phyloP scores from a whole-genome alignment of 2,888 invertebrate species.

The Mythimna impura region DNA sequence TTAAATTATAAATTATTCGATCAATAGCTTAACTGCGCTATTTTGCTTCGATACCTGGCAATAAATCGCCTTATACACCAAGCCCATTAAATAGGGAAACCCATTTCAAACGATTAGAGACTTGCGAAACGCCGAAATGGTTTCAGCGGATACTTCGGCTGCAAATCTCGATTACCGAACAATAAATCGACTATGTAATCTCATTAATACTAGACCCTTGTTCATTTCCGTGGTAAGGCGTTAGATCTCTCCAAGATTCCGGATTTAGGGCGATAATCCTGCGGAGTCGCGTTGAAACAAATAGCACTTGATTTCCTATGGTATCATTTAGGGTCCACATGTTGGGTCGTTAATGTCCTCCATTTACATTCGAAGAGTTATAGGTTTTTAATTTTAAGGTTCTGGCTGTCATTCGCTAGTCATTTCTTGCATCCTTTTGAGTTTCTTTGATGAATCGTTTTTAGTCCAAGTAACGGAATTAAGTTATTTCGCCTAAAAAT shows the following conservation, averaged over 20 bases:
- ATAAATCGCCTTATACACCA: constrained; percentile 63
- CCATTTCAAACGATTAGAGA: constrained; percentile 70
- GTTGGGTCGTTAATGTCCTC: constrained; percentile 25
- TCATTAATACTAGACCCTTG: constrained; percentile 72
- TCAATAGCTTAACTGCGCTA: constrained; percentile 36
- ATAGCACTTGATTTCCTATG: constrained; percentile 47
- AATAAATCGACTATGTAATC: constrained; percentile 75
- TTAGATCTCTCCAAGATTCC: constrained; percentile 43
- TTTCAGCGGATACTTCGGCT: constrained; percentile 61
- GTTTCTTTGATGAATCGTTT: background rate
- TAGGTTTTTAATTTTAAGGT: constrained; percentile 12
- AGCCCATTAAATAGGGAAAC: constrained; percentile 55
- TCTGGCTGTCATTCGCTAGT: background rate
- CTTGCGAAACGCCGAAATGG: constrained; percentile 60
- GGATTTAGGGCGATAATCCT: constrained; percentile 43
- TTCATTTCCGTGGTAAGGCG: constrained; percentile 56
- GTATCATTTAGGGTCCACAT: constrained; percentile 27
- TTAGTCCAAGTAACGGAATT: background rate
- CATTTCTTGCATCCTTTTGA: background rate
- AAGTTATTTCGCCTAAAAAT: background rate
- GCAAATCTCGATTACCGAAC: constrained; percentile 71
- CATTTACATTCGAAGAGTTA: constrained; percentile 17
- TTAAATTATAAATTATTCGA: constrained; percentile 30
- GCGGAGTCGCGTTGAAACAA: constrained; percentile 34
- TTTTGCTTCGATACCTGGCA: constrained; percentile 50